Conservation (phyloP, 2,797 vertebrate genomes). For the Passerculus sandwichensis region DNA sequence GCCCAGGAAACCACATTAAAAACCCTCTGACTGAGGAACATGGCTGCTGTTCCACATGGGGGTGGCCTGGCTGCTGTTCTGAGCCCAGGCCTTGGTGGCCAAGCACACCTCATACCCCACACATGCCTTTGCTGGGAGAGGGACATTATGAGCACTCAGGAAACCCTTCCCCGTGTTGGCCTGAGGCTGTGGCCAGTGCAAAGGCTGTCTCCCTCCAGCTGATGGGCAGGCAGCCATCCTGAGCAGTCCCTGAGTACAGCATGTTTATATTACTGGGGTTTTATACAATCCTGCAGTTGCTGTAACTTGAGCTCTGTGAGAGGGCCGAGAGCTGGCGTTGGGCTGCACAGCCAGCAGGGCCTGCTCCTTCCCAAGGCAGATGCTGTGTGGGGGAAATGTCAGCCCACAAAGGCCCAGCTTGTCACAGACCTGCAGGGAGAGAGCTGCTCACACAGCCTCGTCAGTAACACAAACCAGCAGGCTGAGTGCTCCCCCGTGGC, state of each 20-base stretch:
- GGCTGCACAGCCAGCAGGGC: accelerated
- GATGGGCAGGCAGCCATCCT: constrained; percentile 11
- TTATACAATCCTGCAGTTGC: not conserved
- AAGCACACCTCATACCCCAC: not conserved
- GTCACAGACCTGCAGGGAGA: not conserved
- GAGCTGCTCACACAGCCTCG: not conserved
- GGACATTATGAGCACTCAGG: not conserved
- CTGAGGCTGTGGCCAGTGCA: not conserved
- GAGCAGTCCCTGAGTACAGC: not conserved
- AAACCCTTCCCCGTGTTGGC: not conserved
- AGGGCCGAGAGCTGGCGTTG: not conserved
- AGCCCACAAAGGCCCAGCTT: constrained; percentile 35
- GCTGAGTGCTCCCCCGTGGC: not conserved
- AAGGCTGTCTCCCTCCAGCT: not conserved
- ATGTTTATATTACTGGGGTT: not conserved
- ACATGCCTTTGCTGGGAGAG: not conserved
- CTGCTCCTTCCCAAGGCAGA: constrained; percentile 20
- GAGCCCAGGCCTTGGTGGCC: not conserved
- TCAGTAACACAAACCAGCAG: not conserved
- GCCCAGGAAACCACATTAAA: not conserved
- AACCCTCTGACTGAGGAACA: not conserved
- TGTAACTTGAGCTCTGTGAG: constrained; percentile 35
- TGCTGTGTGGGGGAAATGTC: constrained; percentile 32
- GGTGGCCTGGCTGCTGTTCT: not conserved
- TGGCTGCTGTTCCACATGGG: accelerated